These are phyloP conservation scores for Calyptommatus sinebrachiatus DNA, from an alignment of 2,113 vertebrate species.

Conservation along the genomic window DNA sequence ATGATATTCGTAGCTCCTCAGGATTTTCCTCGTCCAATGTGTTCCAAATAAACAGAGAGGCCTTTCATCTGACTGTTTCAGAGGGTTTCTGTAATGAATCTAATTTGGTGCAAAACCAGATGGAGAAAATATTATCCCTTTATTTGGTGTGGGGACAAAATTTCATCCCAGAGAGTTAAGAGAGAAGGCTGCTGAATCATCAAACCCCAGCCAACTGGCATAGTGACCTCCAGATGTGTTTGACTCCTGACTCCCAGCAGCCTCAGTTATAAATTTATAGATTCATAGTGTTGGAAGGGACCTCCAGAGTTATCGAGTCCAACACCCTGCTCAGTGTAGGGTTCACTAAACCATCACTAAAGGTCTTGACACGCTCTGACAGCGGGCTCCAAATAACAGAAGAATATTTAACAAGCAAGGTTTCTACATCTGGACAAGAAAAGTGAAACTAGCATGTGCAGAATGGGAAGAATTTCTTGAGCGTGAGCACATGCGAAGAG, in stretches of 20 bases:
- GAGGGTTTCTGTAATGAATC: constrained; percentile 8
- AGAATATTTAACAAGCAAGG: too few species aligned
- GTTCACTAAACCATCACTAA: too few species aligned
- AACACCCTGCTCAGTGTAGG: too few species aligned
- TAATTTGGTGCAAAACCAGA: constrained; percentile 28
- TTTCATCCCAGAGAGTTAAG: neutral
- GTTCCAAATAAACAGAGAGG: constrained; percentile 17
- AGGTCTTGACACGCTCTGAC: too few species aligned
- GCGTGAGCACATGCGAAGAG: too few species aligned
- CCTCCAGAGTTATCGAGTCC: too few species aligned
- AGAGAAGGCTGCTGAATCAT: neutral
- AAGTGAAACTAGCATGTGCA: too few species aligned
- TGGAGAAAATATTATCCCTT: constrained; percentile 22
- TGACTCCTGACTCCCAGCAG: neutral
- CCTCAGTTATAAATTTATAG: neutral
- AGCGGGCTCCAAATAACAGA: too few species aligned
- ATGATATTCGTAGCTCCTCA: neutral
- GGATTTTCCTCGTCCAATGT: constrained; percentile 4
- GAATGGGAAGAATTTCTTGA: too few species aligned
- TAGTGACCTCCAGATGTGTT: neutral
- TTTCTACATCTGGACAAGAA: too few species aligned
- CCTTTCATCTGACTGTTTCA: constrained; percentile 20
- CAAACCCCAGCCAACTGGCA: too few species aligned
- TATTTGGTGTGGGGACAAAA: neutral
- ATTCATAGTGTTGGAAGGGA: too few species aligned